A percentile compares a stretch with the other conserved stretches of the same genome.
These are phyloP conservation scores for Pimpla rufipes DNA, from an alignment of 2,888 invertebrate species.

Conservation along the genomic window DNA sequence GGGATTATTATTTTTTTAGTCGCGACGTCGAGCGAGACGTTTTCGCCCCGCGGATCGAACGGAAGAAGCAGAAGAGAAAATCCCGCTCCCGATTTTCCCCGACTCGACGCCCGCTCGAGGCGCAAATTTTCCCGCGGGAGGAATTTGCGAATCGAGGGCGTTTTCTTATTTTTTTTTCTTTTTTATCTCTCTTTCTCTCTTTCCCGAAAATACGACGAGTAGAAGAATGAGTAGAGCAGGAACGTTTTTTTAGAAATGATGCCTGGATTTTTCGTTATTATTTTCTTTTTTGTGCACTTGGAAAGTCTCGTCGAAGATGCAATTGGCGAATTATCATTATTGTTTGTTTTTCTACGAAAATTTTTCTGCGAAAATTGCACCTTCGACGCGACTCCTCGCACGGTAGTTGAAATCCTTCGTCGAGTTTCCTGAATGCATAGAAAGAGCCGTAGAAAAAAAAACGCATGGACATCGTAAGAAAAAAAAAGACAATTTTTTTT, in stretches of 20 bases:
- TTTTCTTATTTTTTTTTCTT: background rate
- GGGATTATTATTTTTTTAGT: no score
- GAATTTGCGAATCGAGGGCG: constrained; percentile 20
- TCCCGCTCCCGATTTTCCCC: background rate
- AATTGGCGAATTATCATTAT: constrained; percentile 24
- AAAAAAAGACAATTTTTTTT: constrained; percentile 27
- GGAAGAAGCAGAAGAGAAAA: no score
- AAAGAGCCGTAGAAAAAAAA: constrained; percentile 24
- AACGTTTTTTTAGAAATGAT: constrained; percentile 43
- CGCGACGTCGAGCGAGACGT: no score
- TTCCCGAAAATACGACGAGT: constrained; percentile 8
- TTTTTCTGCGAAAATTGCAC: constrained; percentile 21
- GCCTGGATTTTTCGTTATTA: constrained; percentile 22
- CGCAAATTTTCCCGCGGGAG: background rate
- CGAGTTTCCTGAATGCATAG: constrained; percentile 16
- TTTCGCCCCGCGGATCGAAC: background rate
- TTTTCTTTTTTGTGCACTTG: constrained; percentile 46
- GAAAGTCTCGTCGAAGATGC: constrained; percentile 36
- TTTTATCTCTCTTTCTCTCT: background rate
- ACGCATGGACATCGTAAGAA: constrained; percentile 54
- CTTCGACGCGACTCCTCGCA: background rate
- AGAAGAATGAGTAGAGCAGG: constrained; percentile 50
- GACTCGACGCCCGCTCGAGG: background rate
- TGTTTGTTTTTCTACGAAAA: constrained; percentile 39
- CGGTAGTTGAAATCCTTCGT: constrained; percentile 5